Base-by-base conservation (phyloP, 2,797 vertebrate species). In the Pipistrellus pipistrellus region DNA sequence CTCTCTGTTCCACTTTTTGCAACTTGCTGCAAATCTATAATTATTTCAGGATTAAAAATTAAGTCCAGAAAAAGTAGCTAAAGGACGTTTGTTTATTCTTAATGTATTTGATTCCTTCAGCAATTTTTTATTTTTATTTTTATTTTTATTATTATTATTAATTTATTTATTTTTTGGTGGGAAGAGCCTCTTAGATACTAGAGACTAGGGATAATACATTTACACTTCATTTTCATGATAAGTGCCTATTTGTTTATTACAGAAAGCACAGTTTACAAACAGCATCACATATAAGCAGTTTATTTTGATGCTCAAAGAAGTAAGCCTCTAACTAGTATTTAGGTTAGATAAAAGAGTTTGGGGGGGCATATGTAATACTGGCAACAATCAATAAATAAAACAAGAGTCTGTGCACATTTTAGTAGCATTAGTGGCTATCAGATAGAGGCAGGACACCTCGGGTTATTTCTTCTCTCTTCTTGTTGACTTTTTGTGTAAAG, bases 151-250 rank as follows among this genome's bases (percentile, higher is more conserved):
- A 3, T 38, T 4, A 38, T 38, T 41, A 41, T 41, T 41, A 7
- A 41, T 41, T 41, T 41, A 41, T 41, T 41, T 41, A 41, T 41
- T 41, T 41, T 7, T 41, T 41, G 38, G 38, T 44, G 44, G 10
- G 44, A 11, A 44, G 44, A 80, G 5, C 41, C 41, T 95, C 71
- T 76, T 78, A 35, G 62, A 6, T 75, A 72, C 38, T 76, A 73
- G 71, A 68, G 88, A 51, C 30, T 73, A 85, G 21, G 53, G 23
- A 44, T 92, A 66, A 53, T 84, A 86, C 48, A n/a, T 95, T 57
- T 88, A 82, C 68, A 83, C 85, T 64, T 96, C 17, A 84, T 86
- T 96, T 94, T 76, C 76, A 35, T 80, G 8, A 14, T 77, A 68
- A 88, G 2, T 55, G 4, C 53, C 15, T 88, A 20, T 83, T 59